A percentile compares a stretch with the other conserved stretches of the same genome.
Conservation (phyloP, 2,113 vertebrate species). For the Morone saxatilis region DNA sequence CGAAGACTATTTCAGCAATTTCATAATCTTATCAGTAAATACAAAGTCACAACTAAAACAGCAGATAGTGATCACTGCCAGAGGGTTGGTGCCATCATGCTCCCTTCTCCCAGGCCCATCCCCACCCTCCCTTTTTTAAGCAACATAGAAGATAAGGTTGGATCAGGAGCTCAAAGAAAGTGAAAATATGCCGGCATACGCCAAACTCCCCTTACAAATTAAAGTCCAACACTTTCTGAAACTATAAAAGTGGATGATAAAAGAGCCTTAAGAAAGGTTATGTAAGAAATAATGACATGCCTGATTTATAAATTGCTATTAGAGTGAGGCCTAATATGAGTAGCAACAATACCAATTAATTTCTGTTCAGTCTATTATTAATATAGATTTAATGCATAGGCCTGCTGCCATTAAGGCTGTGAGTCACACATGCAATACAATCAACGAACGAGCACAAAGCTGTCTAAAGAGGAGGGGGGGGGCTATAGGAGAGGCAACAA, state of each 20-base stretch:
- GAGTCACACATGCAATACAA: neutral
- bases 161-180: constrained; percentile 12
- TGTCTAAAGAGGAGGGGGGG: neutral
- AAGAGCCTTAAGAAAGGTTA: neutral
- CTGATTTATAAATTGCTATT: neutral
- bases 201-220: neutral
- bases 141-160: constrained; percentile 22
- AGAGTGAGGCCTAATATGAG: neutral
- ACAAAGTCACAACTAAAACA: neutral
- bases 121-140: constrained; percentile 28
- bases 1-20: neutral
- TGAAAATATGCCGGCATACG: neutral
- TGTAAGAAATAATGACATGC: no score
- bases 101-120: neutral
- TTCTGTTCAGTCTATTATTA: neutral
- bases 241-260: neutral
- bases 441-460: neutral
- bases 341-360: neutral
- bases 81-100: neutral
- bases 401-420: neutral
- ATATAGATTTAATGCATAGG: neutral
- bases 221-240: neutral
- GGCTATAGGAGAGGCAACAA: neutral
- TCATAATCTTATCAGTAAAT: neutral
- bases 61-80: constrained; percentile 13